Percentiles rank a stretch among this genome's conserved stretches.
Conservation (phyloP, 2,888 invertebrate species). For the Caradrina clavipalpis region DNA sequence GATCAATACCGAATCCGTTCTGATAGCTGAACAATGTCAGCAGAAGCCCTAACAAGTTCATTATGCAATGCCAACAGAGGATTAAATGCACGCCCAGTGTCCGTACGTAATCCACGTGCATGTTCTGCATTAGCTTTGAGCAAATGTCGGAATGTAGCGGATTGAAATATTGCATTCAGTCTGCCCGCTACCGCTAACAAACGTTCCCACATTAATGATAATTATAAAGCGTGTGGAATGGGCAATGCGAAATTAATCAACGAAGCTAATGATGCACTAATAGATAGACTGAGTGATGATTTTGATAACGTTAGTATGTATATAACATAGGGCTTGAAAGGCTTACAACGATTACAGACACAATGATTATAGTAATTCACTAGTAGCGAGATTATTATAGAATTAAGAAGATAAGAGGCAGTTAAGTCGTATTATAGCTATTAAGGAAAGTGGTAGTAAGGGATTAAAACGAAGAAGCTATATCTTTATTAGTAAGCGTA, state of each 20-base stretch:
- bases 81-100: constrained; percentile 41
- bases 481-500: constrained; percentile 20
- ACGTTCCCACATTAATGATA: constrained; percentile 7
- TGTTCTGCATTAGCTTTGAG: constrained; percentile 3
- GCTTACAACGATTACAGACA: not conserved
- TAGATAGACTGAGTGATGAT: constrained; percentile 12
- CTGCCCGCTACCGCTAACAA: constrained; percentile 10
- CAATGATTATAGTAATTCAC: constrained; percentile 10
- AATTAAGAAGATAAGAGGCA: constrained; percentile 21
- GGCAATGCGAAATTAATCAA: constrained; percentile 7
- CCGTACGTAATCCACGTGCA: constrained; percentile 11
- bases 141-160: constrained; percentile 25
- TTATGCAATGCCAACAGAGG: constrained; percentile 46
- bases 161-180: constrained; percentile 50
- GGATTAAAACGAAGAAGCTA: constrained; percentile 4
- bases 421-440: constrained; percentile 28
- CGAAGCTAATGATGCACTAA: not conserved
- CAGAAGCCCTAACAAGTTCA: constrained; percentile 55
- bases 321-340: not conserved
- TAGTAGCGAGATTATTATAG: constrained; percentile 1
- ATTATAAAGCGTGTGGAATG: constrained; percentile 18
- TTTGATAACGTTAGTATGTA: not conserved
- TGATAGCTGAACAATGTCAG: constrained; percentile 22
- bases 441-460: constrained; percentile 24
- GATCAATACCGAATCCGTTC: constrained; percentile 49